Evolutionary conservation across 2,888 invertebrate genomes (phyloP).

Genomic region (Quadriops clusia): DNA sequence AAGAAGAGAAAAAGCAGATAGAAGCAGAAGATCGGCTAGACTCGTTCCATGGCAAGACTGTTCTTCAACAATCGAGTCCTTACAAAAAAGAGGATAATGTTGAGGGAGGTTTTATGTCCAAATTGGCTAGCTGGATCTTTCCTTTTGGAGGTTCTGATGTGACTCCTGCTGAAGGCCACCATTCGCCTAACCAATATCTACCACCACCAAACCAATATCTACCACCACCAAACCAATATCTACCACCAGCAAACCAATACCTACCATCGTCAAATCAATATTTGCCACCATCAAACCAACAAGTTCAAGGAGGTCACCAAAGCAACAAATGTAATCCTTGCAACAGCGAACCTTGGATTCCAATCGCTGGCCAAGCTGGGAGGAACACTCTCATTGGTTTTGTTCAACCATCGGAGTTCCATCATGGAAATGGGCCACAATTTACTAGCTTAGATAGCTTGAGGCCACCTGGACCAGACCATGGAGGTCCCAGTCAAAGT

Average conservation of each 20-base stretch:
- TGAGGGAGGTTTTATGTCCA: constrained; percentile 45
- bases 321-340: constrained; percentile 58
- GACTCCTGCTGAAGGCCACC: constrained; percentile 15
- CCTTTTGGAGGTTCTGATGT: constrained; percentile 35
- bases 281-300: constrained; percentile 14
- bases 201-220: constrained; percentile 17
- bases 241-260: constrained; percentile 15
- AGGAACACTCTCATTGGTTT: constrained; percentile 26
- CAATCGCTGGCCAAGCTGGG: constrained; percentile 44
- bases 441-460: constrained; percentile 4
- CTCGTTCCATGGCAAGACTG: constrained; percentile 30
- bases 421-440: constrained; percentile 12
- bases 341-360: constrained; percentile 72
- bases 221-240: constrained; percentile 17
- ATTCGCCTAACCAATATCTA: constrained; percentile 16
- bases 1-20: constrained; percentile 20
- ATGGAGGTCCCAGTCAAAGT: constrained; percentile 4
- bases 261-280: constrained; percentile 14
- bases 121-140: constrained; percentile 49
- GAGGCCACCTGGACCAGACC: too few relatives aligned
- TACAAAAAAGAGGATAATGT: constrained; percentile 31
- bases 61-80: constrained; percentile 26
- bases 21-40: constrained; percentile 28
- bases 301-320: constrained; percentile 9
- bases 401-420: constrained; percentile 20